Evolutionary conservation across 2,888 invertebrate genomes (phyloP), one percentile per base, ranked within the genome.

Genomic region (Phrixothrix hirtus): DNA sequence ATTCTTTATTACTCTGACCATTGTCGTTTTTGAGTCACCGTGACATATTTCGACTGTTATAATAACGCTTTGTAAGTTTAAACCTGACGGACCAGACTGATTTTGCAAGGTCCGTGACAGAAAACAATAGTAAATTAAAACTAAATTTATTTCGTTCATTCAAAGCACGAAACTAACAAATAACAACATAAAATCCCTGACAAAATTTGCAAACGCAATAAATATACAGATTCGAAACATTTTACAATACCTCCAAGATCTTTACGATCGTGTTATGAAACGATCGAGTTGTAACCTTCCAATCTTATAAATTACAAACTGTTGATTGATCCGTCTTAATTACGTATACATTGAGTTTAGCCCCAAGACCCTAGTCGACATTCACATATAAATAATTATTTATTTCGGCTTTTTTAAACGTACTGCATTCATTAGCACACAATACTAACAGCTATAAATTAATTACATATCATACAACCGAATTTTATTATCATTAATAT

Each of bases 401-500:
- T 45, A 49, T 56, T 52, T 55, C 43, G 44, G 34, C 27, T 42
- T 54, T 54, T 51, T 58, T 52, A 32, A 56, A 49, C 35, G 39
- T 31, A 27, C 38, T 37, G 39, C 41, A 55, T 57, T 60, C 58
- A 55, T 62, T 62, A 60, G 59, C 62, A 62, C 62, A 62, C 62
- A 62, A 62, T 62, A 54, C 60, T 49, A 49, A 60, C 37, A 49
- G 55, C 53, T 56, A 60, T 62, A 62, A 62, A 62, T 62, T 62
- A 62, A 62, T 62, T 60, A 59, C 55, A 53, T 60, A 57, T 56
- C 53, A 50, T 47, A 51, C 55, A 47, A 48, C 50, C 52, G 62
- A 62, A 60, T 62, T 57, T 59, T 62, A 62, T 62, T 62, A 62
- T 55, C 62, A 60, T 62, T 62, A 60, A 60, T 62, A 60, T 60